phyloP scores from a whole-genome alignment of 2,113 vertebrate genomes.

The Nesogale talazaci region DNA sequence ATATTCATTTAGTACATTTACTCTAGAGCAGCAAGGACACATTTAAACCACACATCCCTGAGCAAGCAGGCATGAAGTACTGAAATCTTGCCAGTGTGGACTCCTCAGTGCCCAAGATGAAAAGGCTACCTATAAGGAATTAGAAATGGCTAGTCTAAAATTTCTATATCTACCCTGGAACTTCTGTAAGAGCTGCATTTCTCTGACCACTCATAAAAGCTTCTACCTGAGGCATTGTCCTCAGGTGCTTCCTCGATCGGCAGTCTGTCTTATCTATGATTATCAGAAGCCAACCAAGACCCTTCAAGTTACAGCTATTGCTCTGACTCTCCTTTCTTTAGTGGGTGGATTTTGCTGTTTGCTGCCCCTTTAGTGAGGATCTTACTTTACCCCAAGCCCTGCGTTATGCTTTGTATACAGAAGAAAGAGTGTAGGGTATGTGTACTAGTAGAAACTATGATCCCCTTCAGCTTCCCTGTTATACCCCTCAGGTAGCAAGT shows the following conservation, averaged over 20 bases:
- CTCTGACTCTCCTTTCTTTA: background rate
- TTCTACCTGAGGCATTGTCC: background rate
- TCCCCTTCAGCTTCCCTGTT: conserved; percentile 36
- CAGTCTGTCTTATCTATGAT: background rate
- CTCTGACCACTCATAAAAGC: background rate
- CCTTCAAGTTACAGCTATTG: conserved; percentile 49
- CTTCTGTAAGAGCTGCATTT: background rate
- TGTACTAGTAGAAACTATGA: conserved; percentile 43
- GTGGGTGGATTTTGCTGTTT: background rate
- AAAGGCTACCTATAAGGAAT: background rate
- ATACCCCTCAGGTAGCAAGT: conserved; percentile 53
- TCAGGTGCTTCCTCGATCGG: background rate
- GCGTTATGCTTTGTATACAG: background rate
- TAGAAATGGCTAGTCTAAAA: background rate
- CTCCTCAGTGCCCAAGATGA: background rate
- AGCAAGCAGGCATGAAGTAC: background rate
- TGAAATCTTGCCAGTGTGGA: background rate
- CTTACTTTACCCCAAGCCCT: background rate
- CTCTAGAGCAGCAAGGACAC: background rate
- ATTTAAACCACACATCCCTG: background rate
- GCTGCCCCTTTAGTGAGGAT: background rate
- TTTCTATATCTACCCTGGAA: background rate
- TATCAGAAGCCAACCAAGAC: conserved; percentile 38
- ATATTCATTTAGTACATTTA: background rate
- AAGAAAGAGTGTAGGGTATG: conserved; percentile 69